Evolutionary conservation across 1,140 invertebrate species (phyloP).

Genomic region (Cepaea nemoralis): DNA sequence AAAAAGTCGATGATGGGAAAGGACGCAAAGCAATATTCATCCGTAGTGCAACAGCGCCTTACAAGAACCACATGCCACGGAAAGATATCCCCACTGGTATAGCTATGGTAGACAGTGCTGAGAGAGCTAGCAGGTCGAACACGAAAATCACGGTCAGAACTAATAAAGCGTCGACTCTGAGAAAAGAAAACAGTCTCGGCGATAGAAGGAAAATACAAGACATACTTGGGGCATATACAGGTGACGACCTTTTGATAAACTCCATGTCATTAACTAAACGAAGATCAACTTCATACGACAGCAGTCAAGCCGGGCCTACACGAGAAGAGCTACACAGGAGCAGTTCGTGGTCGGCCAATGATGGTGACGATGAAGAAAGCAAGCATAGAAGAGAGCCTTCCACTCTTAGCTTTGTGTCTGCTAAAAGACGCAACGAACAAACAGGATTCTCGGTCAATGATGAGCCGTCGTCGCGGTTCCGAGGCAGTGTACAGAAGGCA

Average conservation of each 20-base stretch:
- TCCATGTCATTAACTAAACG: neutral
- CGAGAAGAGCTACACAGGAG: neutral
- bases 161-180: conserved; percentile 13
- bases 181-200: conserved; percentile 25
- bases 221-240: neutral
- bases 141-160: conserved; percentile 19
- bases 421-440: neutral
- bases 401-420: neutral
- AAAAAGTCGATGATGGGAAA: neutral
- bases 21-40: neutral
- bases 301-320: neutral
- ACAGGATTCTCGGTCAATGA: neutral
- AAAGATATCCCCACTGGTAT: neutral
- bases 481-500: neutral
- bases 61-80: neutral
- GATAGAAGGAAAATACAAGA: neutral
- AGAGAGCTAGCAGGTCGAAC: neutral
- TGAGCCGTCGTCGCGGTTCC: neutral
- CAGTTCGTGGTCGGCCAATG: neutral
- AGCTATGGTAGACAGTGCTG: neutral
- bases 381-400: neutral
- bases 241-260: neutral
- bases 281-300: neutral
- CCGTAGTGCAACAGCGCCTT: conserved; percentile 13
- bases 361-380: neutral